A percentile compares a stretch with the other conserved stretches of the same genome.
These are phyloP conservation scores for Emydoidea blandingii DNA, from an alignment of 2,797 vertebrate species.

Conservation along the genomic window DNA sequence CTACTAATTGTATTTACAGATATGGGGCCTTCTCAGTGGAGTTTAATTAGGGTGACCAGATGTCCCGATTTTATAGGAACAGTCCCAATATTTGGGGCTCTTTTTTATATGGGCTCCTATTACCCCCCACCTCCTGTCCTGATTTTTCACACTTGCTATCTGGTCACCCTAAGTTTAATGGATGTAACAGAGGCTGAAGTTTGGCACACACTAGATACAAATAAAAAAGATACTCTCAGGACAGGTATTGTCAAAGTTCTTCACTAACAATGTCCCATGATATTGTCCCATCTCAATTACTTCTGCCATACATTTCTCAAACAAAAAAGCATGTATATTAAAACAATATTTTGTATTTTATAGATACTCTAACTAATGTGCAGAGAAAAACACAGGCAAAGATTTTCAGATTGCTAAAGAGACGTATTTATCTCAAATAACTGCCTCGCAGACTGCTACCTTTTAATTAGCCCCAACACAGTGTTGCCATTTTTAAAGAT, in stretches of 20 bases:
- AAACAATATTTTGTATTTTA: background rate
- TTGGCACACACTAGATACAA: background rate
- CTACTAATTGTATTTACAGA: background rate
- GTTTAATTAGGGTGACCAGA: background rate
- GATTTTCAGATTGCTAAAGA: background rate
- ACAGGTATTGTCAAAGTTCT: background rate
- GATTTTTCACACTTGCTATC: no score
- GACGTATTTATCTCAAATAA: background rate
- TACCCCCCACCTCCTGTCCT: no score
- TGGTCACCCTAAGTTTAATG: background rate
- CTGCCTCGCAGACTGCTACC: background rate
- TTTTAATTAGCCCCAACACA: background rate
- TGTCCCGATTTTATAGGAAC: no score
- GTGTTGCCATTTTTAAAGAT: fast-evolving
- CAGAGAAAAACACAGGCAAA: background rate
- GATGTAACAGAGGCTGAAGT: background rate
- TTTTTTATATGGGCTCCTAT: no score
- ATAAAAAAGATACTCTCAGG: background rate
- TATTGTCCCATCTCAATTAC: background rate
- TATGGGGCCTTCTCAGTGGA: background rate
- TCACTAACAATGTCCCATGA: background rate
- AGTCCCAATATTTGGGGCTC: no score
- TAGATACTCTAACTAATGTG: fast-evolving
- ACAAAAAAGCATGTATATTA: background rate
- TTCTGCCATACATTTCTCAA: background rate